Conservation (phyloP, 2,888 invertebrate species). For the Patella caerulea region DNA sequence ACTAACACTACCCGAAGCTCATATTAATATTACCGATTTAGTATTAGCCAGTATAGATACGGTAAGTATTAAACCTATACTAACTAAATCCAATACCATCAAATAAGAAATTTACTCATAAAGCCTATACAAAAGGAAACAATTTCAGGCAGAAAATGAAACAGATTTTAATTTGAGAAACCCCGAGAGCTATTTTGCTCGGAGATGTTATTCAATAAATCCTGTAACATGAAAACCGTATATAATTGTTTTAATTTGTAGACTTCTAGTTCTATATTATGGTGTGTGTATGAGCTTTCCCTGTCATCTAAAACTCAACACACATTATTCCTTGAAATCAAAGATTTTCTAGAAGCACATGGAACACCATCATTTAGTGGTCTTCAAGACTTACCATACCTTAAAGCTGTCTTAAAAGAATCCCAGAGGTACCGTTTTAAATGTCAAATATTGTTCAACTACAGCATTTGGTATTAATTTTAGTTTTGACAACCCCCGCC, state of each 20-base stretch:
- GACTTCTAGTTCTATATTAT: conserved; percentile 38
- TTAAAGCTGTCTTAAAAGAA: conserved; percentile 41
- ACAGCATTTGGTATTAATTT: too few relatives aligned
- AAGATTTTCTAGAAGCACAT: not conserved
- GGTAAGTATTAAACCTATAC: conserved; percentile 26
- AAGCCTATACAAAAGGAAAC: too few relatives aligned
- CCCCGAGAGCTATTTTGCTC: too few relatives aligned
- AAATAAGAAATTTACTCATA: too few relatives aligned
- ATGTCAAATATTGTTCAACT: too few relatives aligned
- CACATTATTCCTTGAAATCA: conserved; percentile 27
- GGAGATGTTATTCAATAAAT: too few relatives aligned
- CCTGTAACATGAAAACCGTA: not conserved
- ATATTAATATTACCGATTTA: conserved; percentile 43
- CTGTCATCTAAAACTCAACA: conserved; percentile 27
- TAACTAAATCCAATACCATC: too few relatives aligned
- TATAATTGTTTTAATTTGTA: conserved; percentile 13
- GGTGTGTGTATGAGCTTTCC: conserved; percentile 42
- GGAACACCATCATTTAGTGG: conserved; percentile 12
- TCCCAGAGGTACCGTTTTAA: conserved; percentile 32
- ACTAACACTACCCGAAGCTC: conserved; percentile 32
- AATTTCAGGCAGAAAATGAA: too few relatives aligned
- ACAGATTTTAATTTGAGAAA: too few relatives aligned
- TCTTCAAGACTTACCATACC: conserved; percentile 25
- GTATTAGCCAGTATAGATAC: conserved; percentile 45
- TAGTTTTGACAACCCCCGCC: too few relatives aligned